Base-by-base conservation (phyloP, 2,797 vertebrate genomes). In the Nyctibius grandis region DNA sequence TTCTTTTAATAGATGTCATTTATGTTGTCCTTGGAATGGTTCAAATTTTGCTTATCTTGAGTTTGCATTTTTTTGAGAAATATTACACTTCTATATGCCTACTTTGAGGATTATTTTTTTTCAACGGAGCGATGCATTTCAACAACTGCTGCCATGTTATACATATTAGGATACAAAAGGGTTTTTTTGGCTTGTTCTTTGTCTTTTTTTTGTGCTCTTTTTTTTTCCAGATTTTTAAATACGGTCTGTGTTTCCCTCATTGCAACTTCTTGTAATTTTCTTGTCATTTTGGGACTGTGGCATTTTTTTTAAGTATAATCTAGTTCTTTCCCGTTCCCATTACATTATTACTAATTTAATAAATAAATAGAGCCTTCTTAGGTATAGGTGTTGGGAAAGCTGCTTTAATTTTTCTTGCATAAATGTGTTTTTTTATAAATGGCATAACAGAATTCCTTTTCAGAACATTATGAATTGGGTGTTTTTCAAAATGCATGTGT, bases 171-270 rank as follows among this genome's bases (percentile, higher is more conserved):
- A 25, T 53, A 11, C 8, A 26, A 83, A 77, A 47, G 29, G 6
- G 2, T 2, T 1, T 12, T 47, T 56, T 54, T 47, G 4, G 0
- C 6, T 80, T 64, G 1, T 7, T 47, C 8, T 25, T 65, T 53
- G 18, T n/a, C 12, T 60, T 64, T 89, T 29, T 56, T 82, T 23
- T 34, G n/a, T 47, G 26, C 1, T 38, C 12, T 36, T 69, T n/a
- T 74, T n/a, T 38, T n/a, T 21, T 29, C 31, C 9, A 44, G 33
- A 15, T 20, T 75, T 80, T 28, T 42, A 47, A 67, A 70, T 45
- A 45, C 4, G 1, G 18, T 48, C 7, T 60, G 3, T 38, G 12
- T 81, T 89, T 51, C 5, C 9, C 9, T 56, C 19, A 33, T 22
- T 74, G 6, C 4, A 20, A 25, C 15, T 67, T 54, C 6, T 34